Percentiles rank a stretch among this genome's conserved stretches.
Conservation (phyloP, 2,113 vertebrate genomes). For the Brachyistius frenatus region DNA sequence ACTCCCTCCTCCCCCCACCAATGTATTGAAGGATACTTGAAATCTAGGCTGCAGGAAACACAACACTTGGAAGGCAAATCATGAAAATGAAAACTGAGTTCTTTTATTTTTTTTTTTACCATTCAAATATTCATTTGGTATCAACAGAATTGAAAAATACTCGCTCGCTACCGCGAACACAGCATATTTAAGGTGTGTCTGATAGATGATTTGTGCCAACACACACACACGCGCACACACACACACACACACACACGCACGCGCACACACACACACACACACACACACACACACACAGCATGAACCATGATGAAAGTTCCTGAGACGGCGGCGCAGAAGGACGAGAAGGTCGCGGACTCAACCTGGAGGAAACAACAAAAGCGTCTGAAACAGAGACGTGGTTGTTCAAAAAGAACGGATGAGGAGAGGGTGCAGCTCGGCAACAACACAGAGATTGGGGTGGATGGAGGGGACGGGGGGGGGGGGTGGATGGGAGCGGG, state of each 20-base stretch:
- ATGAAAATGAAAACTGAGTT: too few species aligned
- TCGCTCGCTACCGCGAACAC: neutral
- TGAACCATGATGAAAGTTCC: conserved; percentile 4
- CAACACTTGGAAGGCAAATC: too few species aligned
- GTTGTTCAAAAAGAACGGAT: conserved; percentile 52
- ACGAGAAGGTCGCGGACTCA: conserved; percentile 47
- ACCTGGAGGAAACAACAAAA: conserved; percentile 50
- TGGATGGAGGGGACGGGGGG: too few species aligned
- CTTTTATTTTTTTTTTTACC: too few species aligned
- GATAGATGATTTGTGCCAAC: neutral
- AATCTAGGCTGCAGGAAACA: neutral
- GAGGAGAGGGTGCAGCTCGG: conserved; percentile 42
- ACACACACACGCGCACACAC: too few species aligned
- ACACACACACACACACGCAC: too few species aligned
- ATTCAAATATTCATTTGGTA: neutral
- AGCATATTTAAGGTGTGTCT: neutral
- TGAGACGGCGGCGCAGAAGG: conserved; percentile 7
- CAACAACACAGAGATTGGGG: conserved; percentile 36
- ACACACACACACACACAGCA: too few species aligned
- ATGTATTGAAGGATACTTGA: neutral
- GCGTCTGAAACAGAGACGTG: conserved; percentile 55
- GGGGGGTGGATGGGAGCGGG: conserved; percentile 23
- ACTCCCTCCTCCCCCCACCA: too few species aligned
- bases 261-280: too few species aligned
- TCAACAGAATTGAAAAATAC: neutral